phyloP scores from a whole-genome alignment of 92 coral and sea anemone species.

The Phenganax stokvisi region DNA sequence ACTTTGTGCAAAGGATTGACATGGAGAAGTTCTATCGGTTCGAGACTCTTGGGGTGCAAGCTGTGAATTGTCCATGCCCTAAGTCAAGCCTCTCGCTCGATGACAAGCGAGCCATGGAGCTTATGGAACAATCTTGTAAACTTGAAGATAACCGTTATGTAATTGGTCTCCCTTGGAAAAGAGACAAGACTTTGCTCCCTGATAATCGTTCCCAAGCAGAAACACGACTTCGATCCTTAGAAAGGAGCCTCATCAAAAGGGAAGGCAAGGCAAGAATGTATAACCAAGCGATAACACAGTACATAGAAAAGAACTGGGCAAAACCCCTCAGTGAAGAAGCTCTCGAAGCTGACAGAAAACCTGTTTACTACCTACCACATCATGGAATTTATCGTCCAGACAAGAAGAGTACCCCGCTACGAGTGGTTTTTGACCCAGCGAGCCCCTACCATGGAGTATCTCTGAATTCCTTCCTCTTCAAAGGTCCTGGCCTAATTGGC shows the following conservation, averaged over 20 bases:
- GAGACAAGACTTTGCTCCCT: conserved; percentile 36
- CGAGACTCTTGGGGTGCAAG: conserved; percentile 28
- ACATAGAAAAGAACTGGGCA: conserved; percentile 40
- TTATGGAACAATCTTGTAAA: conserved; percentile 40
- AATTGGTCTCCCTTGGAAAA: conserved; percentile 47
- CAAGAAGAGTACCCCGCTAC: conserved; percentile 44
- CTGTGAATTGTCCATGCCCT: conserved; percentile 44
- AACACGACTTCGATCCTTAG: conserved; percentile 30
- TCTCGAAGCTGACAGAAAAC: conserved; percentile 1
- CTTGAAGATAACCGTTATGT: conserved; percentile 20
- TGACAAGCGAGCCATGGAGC: conserved; percentile 46
- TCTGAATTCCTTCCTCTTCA: conserved; percentile 48
- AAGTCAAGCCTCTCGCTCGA: conserved; percentile 28
- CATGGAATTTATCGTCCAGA: conserved; percentile 1
- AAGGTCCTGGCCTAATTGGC: conserved; percentile 50
- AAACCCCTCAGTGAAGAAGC: conserved; percentile 26
- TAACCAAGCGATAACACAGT: conserved; percentile 25
- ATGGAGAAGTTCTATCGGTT: conserved; percentile 37
- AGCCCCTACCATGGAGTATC: conserved; percentile 41
- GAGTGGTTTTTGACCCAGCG: conserved; percentile 53
- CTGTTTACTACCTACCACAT: conserved; percentile 47
- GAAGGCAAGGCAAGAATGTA: conserved; percentile 43
- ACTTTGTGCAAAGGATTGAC: conserved; percentile 18
- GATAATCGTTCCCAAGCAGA: conserved; percentile 43
- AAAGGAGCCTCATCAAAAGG: conserved; percentile 33